Evolutionary conservation across 2,113 vertebrate genomes (phyloP), one percentile per base, ranked within the genome.

Genomic region (Heterotilapia buettikoferi): DNA sequence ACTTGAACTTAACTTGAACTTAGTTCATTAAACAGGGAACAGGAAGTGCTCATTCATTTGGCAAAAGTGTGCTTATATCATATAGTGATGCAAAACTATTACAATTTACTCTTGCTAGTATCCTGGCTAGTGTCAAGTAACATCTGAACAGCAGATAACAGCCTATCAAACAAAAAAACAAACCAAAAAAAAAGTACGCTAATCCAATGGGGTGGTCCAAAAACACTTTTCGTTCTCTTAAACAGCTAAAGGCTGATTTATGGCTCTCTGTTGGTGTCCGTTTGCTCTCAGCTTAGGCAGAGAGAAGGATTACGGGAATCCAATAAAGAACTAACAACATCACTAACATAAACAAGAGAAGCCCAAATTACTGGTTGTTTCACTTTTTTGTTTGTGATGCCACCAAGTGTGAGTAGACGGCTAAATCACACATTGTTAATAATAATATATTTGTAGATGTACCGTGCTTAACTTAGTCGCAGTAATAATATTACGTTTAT

Each of bases 251-350:
- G 16, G 24, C 9, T 47, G 71, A 47, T 76, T 76, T 47, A 76
- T 47, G 43, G 71, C 71, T 76, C 71, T 76, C 40, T 45, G 9
- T 50, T 47, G 43, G 71, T 50, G 71, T 76, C 66, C 43, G 24
- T 76, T 76, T 76, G 71, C 71, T 78, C 71, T 78, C 24, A 76
- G 68, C 21, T 73, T 29, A 73, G 21, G 21, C 40, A 73, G 40
- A 47, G 68, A 26, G 21, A 47, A 47, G 68, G 68, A 76, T 76
- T 76, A 76, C 4, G 24, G 68, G 40, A 47, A 76, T 76, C 68
- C 68, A 76, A 47, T 76, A 76, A 76, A 76, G 14, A 76, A 76
- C 71, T 47, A 76, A 76, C 40, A 76, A 76, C 71, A 76, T 7
- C 68, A 47, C 68, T 5, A 29, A 76, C 40, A 76, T 73, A 73